Conservation (phyloP, 64 coral and sea anemone species). For the Acropora tenuis region DNA sequence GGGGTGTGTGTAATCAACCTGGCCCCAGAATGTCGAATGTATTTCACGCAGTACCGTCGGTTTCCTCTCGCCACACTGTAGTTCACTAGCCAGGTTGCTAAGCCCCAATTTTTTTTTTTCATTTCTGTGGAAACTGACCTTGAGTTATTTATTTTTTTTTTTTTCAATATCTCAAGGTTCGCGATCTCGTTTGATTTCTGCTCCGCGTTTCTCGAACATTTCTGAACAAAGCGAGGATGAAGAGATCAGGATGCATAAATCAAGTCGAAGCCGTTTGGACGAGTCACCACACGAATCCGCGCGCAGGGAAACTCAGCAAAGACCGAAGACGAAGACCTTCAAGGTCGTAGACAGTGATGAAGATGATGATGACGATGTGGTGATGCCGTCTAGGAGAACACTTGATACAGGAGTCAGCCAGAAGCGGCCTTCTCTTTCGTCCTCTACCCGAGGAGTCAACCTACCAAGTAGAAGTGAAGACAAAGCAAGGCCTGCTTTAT, state of each 20-base stretch:
- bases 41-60: no score
- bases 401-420: constrained; percentile 23
- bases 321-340: constrained; percentile 2
- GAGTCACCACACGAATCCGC: neutral
- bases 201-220: constrained; percentile 35
- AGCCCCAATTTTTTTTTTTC: no score
- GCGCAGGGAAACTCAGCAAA: neutral
- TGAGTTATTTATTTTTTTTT: no score
- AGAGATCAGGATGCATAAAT: neutral
- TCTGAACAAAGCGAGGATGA: constrained; percentile 37
- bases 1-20: no score
- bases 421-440: constrained; percentile 12
- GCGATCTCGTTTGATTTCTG: constrained; percentile 9
- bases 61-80: neutral
- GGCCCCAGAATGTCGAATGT: no score
- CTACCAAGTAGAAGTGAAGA: neutral
- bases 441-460: neutral
- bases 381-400: constrained; percentile 11
- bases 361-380: constrained; percentile 6
- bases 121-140: no score
- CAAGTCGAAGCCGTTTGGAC: neutral
- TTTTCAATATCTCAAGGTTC: neutral
- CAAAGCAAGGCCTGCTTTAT: neutral
- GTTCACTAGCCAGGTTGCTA: neutral
- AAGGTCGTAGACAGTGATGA: constrained; percentile 41